Base-by-base conservation (phyloP, 2,888 invertebrate genomes). In the Psococerastis gibbosa region DNA sequence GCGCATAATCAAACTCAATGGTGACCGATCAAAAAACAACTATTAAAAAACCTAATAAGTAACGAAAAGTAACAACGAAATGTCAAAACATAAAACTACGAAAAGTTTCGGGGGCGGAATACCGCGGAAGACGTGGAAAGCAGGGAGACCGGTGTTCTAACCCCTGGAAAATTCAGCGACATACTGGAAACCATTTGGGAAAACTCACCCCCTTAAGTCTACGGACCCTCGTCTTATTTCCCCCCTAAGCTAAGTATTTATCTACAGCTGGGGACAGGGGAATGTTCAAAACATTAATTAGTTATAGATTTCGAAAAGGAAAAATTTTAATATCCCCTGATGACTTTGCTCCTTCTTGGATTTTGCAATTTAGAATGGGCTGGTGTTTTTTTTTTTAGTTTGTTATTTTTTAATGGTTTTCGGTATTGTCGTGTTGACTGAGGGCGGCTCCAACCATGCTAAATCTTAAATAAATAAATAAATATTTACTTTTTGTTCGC, bases 281-380 rank as follows among this genome's bases (percentile, higher is more conserved):
- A 18, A 17, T 20, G 11, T 38, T 38, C 38, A 4, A 17, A 38
- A 38, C 38, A 38, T 38, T 38, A 38, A 38, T 38, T 38, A 38
- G 38, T 38, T 38, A 38, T 38, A 22, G 38, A 38, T 38, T 38
- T 38, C 17, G 22, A 27, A 11, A 9, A 6, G 6, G 8, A 38
- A 38, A 22, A 38, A 38, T 20, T 38, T 38, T 38, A 38, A 38
- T n/a, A n/a, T n/a, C n/a, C n/a, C n/a, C n/a, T n/a, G n/a, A n/a
- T n/a, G n/a, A n/a, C n/a, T n/a, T n/a, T n/a, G n/a, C n/a, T n/a
- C n/a, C n/a, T n/a, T n/a, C n/a, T n/a, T n/a, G n/a, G n/a, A n/a
- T n/a, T n/a, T n/a, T n/a, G n/a, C n/a, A n/a, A n/a, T n/a, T n/a
- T n/a, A n/a, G n/a, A n/a, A n/a, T n/a, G n/a, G n/a, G n/a, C 15